Percentiles rank a stretch among this genome's conserved stretches.
These are phyloP conservation scores for Muscicapa comitata DNA, from an alignment of 2,797 vertebrate genomes.

Conservation along the genomic window DNA sequence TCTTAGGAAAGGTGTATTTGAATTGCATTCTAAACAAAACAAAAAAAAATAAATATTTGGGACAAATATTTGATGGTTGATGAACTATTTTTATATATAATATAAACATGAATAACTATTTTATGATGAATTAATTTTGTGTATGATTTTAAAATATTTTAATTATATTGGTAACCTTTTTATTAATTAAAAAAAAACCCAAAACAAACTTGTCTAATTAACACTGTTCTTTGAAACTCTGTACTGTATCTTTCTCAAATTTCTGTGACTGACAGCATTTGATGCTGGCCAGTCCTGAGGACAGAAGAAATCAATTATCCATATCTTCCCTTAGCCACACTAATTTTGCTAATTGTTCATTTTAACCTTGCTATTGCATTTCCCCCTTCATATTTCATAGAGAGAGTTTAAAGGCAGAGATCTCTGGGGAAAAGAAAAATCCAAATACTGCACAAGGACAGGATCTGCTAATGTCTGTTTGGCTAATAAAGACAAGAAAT, in stretches of 20 bases:
- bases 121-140: not conserved
- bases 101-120: too few relatives aligned
- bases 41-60: not conserved
- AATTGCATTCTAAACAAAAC: not conserved
- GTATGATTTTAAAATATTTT: not conserved
- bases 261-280: not conserved
- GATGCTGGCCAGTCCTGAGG: not conserved
- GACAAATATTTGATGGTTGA: not conserved
- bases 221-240: not conserved
- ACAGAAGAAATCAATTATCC: not conserved
- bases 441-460: not conserved
- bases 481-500: not conserved
- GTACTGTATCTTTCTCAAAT: not conserved
- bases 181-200: not conserved
- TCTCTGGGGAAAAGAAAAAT: not conserved
- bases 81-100: not conserved
- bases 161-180: not conserved
- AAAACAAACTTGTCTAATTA: not conserved
- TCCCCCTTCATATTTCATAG: not conserved
- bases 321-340: rapidly evolving
- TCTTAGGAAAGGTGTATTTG: not conserved
- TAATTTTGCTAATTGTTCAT: not conserved
- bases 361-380: not conserved
- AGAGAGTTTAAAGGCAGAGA: not conserved
- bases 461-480: not conserved